These are phyloP conservation scores for Lutjanus argentimaculatus DNA, from an alignment of 2,797 vertebrate species.

Conservation along the genomic window DNA sequence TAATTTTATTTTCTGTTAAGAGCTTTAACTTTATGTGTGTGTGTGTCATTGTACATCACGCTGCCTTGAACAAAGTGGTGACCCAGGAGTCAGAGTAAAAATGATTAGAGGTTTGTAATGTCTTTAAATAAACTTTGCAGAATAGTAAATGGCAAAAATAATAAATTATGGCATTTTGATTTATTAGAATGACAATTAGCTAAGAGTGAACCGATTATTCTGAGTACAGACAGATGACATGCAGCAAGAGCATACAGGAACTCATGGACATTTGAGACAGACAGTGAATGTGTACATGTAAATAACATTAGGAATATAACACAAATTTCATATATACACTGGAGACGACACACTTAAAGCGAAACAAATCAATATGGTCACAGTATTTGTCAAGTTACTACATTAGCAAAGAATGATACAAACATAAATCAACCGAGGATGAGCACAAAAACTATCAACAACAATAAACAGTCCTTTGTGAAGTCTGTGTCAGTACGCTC, in stretches of 20 bases:
- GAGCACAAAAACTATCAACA: slow-evolving; percentile 29
- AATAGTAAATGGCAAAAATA: not conserved
- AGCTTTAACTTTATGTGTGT: not conserved
- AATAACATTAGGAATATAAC: slow-evolving; percentile 36
- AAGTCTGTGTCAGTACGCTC: slow-evolving; percentile 21
- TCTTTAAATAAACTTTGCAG: not conserved
- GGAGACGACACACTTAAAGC: slow-evolving; percentile 1
- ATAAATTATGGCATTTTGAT: slow-evolving; percentile 43
- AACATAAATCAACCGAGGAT: slow-evolving; percentile 22
- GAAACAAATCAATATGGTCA: slow-evolving; percentile 47
- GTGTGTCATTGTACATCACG: not conserved
- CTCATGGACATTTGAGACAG: slow-evolving; percentile 37
- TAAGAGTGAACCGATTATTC: slow-evolving; percentile 44
- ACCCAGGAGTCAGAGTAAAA: too few species aligned
- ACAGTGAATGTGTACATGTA: slow-evolving; percentile 16
- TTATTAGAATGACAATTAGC: slow-evolving; percentile 66
- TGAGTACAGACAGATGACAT: slow-evolving; percentile 67
- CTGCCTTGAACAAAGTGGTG: not conserved
- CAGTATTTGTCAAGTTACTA: slow-evolving; percentile 50
- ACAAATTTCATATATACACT: slow-evolving; percentile 31
- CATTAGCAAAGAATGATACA: not conserved
- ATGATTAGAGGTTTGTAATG: too few species aligned
- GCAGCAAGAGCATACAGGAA: slow-evolving; percentile 66
- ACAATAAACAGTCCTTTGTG: slow-evolving; percentile 59
- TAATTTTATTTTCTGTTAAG: not conserved